These are phyloP conservation scores for Rhagonycha fulva DNA, from an alignment of 2,888 invertebrate species.

Conservation along the genomic window DNA sequence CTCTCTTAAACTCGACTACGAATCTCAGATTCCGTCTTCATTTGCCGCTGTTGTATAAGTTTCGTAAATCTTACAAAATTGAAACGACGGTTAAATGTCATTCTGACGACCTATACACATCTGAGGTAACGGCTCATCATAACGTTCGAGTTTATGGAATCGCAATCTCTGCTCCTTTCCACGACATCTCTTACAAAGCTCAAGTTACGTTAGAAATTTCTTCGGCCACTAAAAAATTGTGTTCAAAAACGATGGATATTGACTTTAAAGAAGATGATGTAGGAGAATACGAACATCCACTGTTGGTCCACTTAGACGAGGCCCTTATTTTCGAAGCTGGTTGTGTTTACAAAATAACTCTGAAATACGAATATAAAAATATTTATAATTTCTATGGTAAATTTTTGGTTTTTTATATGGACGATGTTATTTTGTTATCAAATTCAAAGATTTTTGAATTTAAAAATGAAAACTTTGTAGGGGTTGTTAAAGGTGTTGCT, in stretches of 20 bases:
- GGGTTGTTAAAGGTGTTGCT: slow-evolving; percentile 45
- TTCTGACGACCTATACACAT: slow-evolving; percentile 6
- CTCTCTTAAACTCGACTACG: slow-evolving; percentile 5
- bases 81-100: slow-evolving; percentile 5
- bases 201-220: neutral
- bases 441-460: slow-evolving; percentile 35
- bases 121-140: neutral
- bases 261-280: neutral
- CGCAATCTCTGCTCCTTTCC: slow-evolving; percentile 19
- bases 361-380: neutral
- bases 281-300: slow-evolving; percentile 19
- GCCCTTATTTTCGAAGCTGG: slow-evolving; percentile 8
- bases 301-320: slow-evolving; percentile 8
- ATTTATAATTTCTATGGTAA: neutral
- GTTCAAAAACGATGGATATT: neutral
- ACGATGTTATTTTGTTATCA: neutral
- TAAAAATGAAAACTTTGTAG: slow-evolving; percentile 44
- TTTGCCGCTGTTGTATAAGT: slow-evolving; percentile 18
- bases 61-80: slow-evolving; percentile 32
- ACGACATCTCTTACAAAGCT: neutral
- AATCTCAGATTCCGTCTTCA: slow-evolving; percentile 1
- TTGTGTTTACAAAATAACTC: neutral
- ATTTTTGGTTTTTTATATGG: neutral
- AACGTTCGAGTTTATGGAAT: slow-evolving; percentile 19
- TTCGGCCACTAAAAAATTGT: neutral